Evolutionary conservation across 92 coral and sea anemone genomes (phyloP), one percentile per base, ranked within the genome.

Genomic region (Desmophyllum pertusum): DNA sequence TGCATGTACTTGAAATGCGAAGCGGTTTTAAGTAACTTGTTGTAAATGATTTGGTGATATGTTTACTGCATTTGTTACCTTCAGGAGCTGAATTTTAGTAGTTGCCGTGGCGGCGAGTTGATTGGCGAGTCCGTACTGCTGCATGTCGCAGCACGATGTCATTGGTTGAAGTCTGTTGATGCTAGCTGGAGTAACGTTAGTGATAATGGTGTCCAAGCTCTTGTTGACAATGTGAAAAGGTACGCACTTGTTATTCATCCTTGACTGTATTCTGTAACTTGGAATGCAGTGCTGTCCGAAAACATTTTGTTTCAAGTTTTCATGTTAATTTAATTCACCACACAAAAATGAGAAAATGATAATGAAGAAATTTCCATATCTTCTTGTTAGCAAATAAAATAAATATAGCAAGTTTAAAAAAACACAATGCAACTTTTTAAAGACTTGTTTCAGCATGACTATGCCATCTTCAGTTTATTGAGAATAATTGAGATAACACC

Each of bases 181-280:
- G 98, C 95, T 6, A 97, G 99, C 91, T 97, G 99, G 99, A 94
- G 95, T 64, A 97, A 97, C 45, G 99, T 97, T 64, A 92, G 99
- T 76, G 99, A 97, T 70, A 92, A 91, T 88, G 99, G 99, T 19
- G 92, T 97, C 2, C 97, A 94, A 59, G 97, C 98, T 27, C 80
- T 97, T 48, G 98, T 84, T 18, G 96, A 94, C 75, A 95, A 91
- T 78, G 93, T 97, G 33, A 89, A 85, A 53, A 91, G 97, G 99
- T 95, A n/a, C 33, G 78, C 3, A 42, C 25, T 48, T 18, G 78
- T 19, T 10, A 23, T 21, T 53, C 29, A 53, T 21, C 21, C 27
- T 1, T 46, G 51, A 21, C 1, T 52, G n/a, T 52, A 52, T 27
- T 4, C 18, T 33, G 38, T 66, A 13, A n/a, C 37, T 80, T 62